Conservation (phyloP, 2,797 vertebrate genomes). For the Chelon auratus region DNA sequence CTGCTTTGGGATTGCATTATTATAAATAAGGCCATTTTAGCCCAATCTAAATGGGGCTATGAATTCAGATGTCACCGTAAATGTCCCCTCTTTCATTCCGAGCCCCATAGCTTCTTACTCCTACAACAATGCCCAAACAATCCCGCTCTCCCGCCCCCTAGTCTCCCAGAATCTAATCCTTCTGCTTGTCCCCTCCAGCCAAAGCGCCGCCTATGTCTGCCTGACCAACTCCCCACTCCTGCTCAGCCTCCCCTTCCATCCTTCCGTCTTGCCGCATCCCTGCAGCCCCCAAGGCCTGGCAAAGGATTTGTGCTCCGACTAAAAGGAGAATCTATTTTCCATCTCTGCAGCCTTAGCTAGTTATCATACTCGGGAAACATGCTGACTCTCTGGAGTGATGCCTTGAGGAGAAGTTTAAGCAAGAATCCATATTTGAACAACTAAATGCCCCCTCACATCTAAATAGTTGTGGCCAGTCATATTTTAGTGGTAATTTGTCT, state of each 20-base stretch:
- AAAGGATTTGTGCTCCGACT: conserved; percentile 78
- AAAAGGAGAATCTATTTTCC: conserved; percentile 79
- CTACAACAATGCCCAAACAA: conserved; percentile 75
- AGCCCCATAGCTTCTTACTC: conserved; percentile 64
- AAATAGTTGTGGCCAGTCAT: conserved; percentile 65
- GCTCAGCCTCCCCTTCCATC: conserved; percentile 68
- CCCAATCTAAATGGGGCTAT: conserved; percentile 64
- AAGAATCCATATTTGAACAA: conserved; percentile 86
- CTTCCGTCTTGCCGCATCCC: conserved; percentile 74
- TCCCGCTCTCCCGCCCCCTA: conserved; percentile 68
- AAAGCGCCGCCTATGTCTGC: conserved; percentile 71
- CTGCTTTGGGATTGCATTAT: conserved; percentile 63
- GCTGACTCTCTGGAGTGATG: conserved; percentile 83
- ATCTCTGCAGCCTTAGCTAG: conserved; percentile 77
- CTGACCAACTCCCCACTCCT: conserved; percentile 75
- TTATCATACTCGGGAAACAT: conserved; percentile 78
- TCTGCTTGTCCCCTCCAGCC: conserved; percentile 78
- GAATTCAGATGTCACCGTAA: conserved; percentile 73
- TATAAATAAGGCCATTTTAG: conserved; percentile 67
- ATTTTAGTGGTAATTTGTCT: conserved; percentile 31
- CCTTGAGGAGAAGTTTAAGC: conserved; percentile 83
- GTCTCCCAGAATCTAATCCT: conserved; percentile 79
- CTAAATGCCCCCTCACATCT: conserved; percentile 78
- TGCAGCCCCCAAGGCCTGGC: conserved; percentile 76
- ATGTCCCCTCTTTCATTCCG: conserved; percentile 64